Evolutionary conservation across 2,113 vertebrate genomes (phyloP).

Genomic region (Urocolius indicus): DNA sequence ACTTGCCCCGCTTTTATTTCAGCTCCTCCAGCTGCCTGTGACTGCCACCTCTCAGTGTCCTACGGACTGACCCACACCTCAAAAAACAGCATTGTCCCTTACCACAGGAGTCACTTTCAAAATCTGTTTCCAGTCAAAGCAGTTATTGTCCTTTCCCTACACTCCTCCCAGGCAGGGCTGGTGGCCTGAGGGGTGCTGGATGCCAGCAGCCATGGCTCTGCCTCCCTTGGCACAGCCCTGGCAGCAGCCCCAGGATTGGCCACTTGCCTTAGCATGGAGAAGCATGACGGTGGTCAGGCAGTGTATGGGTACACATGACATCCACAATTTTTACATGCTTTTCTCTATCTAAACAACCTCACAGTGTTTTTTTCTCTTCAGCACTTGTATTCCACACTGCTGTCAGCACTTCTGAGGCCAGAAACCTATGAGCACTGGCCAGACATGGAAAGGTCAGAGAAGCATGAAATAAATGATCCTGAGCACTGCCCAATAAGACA

Average conservation of each 20-base stretch:
- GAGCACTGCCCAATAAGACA: background rate
- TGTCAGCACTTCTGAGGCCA: background rate
- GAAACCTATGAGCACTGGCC: background rate
- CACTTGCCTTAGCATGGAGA: accelerated
- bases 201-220: background rate
- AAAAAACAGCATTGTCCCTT: background rate
- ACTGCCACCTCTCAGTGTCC: background rate
- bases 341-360: background rate
- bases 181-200: accelerated
- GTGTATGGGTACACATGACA: background rate
- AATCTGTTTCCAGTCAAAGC: background rate
- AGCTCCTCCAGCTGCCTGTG: background rate
- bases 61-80: background rate
- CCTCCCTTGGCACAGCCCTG: background rate
- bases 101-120: background rate
- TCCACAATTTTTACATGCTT: background rate
- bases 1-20: background rate
- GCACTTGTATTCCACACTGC: background rate
- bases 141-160: background rate
- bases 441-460: background rate
- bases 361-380: background rate
- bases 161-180: background rate
- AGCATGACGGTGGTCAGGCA: background rate
- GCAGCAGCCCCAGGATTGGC: background rate
- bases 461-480: background rate